These are phyloP conservation scores for Cyprinodon brontotheroides DNA, from an alignment of 2,113 vertebrate species.

Conservation along the genomic window DNA sequence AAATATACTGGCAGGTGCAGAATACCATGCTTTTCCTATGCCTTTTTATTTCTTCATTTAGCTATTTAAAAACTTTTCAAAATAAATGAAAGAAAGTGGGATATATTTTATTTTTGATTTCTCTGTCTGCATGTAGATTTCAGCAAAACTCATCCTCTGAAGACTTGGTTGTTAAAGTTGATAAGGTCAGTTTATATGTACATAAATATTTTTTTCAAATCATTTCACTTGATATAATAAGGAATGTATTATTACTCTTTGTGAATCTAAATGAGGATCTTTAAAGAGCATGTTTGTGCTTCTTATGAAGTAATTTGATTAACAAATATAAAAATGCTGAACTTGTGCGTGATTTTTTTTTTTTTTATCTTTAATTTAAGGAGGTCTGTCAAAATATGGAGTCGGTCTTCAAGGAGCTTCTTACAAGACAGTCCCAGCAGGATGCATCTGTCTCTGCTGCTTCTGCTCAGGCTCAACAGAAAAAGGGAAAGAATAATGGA, in stretches of 20 bases:
- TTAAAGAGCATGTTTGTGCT: background rate
- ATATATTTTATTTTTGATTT: background rate
- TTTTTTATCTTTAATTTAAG: conserved; percentile 63
- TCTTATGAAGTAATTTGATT: background rate
- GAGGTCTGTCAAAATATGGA: conserved; percentile 84
- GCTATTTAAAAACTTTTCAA: background rate
- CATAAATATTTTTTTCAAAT: background rate
- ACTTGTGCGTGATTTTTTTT: background rate
- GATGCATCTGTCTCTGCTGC: conserved; percentile 47
- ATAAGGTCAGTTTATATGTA: conserved; percentile 69
- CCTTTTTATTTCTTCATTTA: background rate
- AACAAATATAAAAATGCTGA: background rate
- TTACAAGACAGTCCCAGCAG: conserved; percentile 58
- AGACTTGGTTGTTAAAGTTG: conserved; percentile 52
- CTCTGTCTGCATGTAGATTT: conserved; percentile 35
- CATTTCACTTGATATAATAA: background rate
- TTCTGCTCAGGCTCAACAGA: conserved; percentile 40
- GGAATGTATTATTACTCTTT: background rate
- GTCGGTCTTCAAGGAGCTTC: conserved; percentile 85
- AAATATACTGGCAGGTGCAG: too few species aligned
- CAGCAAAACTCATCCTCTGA: conserved; percentile 48
- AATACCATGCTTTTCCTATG: too few species aligned
- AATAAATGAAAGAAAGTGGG: background rate
- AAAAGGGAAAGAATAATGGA: conserved; percentile 51
- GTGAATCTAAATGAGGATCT: background rate